phyloP scores from a whole-genome alignment of 2,888 invertebrate genomes.

The Chesias legatella region DNA sequence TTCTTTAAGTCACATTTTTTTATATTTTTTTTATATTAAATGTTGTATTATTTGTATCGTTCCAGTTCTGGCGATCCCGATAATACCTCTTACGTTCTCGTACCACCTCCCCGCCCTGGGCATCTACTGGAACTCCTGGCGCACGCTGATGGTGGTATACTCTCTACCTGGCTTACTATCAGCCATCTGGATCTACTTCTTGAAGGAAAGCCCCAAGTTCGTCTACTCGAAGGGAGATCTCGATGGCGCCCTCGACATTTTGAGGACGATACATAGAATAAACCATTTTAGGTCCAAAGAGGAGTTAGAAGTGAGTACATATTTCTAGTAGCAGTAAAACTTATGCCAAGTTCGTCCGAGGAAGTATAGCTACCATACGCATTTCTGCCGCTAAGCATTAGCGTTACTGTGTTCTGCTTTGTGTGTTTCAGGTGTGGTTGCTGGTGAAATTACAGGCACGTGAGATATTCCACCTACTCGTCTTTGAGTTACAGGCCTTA shows the following conservation, averaged over 20 bases:
- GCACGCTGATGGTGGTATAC: constrained; percentile 84
- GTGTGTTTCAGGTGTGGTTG: too few relatives aligned
- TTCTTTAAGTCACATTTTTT: too few relatives aligned
- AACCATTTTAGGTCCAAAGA: constrained; percentile 41
- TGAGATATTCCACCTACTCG: too few relatives aligned
- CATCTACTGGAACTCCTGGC: constrained; percentile 85
- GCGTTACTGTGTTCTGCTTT: too few relatives aligned
- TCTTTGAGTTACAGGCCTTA: too few relatives aligned
- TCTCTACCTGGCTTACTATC: constrained; percentile 82
- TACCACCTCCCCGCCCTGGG: constrained; percentile 54
- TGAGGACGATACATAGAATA: constrained; percentile 49
- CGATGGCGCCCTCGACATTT: constrained; percentile 72
- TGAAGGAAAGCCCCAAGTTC: constrained; percentile 90
- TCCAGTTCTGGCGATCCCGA: constrained; percentile 82
- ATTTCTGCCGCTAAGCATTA: too few relatives aligned
- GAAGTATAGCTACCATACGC: too few relatives aligned
- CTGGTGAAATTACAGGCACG: too few relatives aligned
- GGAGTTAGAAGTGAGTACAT: constrained; percentile 42
- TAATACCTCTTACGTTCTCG: constrained; percentile 79
- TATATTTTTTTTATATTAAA: too few relatives aligned
- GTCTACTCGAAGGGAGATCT: constrained; percentile 79
- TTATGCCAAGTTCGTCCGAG: too few relatives aligned
- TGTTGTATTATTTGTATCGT: too few relatives aligned
- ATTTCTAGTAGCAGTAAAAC: too few relatives aligned
- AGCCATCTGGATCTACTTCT: constrained; percentile 72